Base-by-base conservation (phyloP, 2,888 invertebrate genomes). In the Oscheius sp. region DNA sequence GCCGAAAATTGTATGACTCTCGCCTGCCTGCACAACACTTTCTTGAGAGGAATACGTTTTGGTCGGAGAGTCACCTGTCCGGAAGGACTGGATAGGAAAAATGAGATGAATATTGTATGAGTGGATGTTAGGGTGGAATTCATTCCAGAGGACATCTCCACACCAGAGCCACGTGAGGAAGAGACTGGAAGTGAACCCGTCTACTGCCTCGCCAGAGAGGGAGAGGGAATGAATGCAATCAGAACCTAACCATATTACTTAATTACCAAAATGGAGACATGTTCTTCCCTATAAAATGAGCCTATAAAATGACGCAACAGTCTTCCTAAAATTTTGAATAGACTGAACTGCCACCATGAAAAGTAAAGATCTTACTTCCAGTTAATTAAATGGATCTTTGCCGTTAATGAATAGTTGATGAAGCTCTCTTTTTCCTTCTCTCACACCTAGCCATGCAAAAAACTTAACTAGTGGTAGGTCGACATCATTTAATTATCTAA, bases 401-500 rank as follows among this genome's bases (percentile, higher is more conserved):
- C 9, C 11, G 53, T 53, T 68, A 68, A 68, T 68, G 68, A 35
- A 68, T 35, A 68, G 32, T 29, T 55, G 55, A 68, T 68, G 55
- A 35, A 53, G 55, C 55, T n/a, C 50, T 21, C n/a, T 35, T 60
- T 48, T 57, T 57, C 57, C 57, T 29, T 21, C 57, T 50, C 13
- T 13, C 53, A 21, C 7, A 9, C 53, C 9, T 2, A 57, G 29
- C 42, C 7, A 42, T 42, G 42, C 42, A 42, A 42, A 42, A 42
- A 42, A 42, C 42, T 42, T 42, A 7, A 7, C 4, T 42, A 3
- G 21, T 57, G 57, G 33, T 29, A 57, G 9, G 13, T 57, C 33
- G 32, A 29, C 29, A 48, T 63, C 63, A 63, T 63, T 50, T 63
- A 63, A 63, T 63, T 63, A 63, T 63, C 63, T 63, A 63, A 63